These are phyloP conservation scores for Phoebastria nigripes DNA, from an alignment of 2,797 vertebrate genomes.

Conservation along the genomic window DNA sequence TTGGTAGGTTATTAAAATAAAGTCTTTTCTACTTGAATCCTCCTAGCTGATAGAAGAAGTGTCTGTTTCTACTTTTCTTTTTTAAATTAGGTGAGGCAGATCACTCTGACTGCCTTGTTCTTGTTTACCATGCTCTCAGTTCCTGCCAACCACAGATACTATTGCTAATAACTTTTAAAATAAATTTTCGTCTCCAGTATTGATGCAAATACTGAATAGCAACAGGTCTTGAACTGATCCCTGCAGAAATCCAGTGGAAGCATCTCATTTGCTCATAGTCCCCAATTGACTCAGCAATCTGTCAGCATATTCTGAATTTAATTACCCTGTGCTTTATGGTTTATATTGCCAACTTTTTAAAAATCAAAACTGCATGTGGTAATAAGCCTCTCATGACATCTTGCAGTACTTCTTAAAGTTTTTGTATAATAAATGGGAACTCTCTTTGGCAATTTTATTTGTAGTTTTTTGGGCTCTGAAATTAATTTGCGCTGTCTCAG, in stretches of 20 bases:
- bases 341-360: background rate
- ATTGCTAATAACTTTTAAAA: background rate
- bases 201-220: background rate
- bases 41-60: background rate
- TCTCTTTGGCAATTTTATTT: background rate
- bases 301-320: background rate
- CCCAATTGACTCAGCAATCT: background rate
- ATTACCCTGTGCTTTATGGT: background rate
- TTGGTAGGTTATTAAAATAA: background rate
- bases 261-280: background rate
- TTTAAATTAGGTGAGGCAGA: background rate
- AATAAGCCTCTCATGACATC: background rate
- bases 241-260: background rate
- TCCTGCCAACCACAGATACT: background rate
- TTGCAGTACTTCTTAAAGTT: background rate
- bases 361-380: background rate
- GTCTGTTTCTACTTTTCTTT: background rate
- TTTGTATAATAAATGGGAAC: background rate
- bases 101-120: background rate
- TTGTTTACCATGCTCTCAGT: background rate
- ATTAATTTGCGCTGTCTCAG: background rate
- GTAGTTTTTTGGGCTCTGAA: background rate
- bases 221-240: background rate
- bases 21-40: background rate
- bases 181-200: background rate